Base-by-base conservation (phyloP, 2,888 invertebrate species). In the Diarsia brunnea region DNA sequence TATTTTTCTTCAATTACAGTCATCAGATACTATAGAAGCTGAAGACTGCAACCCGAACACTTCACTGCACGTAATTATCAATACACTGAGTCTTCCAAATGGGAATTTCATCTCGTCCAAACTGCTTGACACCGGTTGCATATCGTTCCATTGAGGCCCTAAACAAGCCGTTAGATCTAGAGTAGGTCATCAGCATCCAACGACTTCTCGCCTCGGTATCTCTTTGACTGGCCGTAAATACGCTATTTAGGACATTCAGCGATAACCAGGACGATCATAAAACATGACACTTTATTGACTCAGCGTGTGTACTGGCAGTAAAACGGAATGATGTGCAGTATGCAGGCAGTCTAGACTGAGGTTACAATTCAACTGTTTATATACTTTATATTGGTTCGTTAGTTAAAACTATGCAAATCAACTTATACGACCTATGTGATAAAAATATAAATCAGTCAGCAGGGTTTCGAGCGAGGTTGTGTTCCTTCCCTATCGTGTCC, bases 261-360 rank as follows among this genome's bases (percentile, higher is more conserved):
- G 78, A 73, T 77, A 77, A 51, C 38, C 12, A 61, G 68, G 68
- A 65, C 68, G 70, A 49, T 70, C 64, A 65, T 82, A 73, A 70
- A 82, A 73, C 55, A 51, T 60, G 60, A 70, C 78, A 58, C 16
- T 85, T 73, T 69, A 83, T 82, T 82, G 73, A 61, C 70, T 69
- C 60, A 82, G 43, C 67, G 19, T 53, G 31, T 31, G 69, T 69
- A 69, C 43, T 31, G 58, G 16, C 10, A 16, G 21, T 69, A 16
- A 51, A 73, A 73, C 16, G 5, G 21, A 16, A 27, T 31, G 11
- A 38, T 84, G 0, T 68, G 14, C 27, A 63, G 58, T 31, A 60
- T 27, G 16, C 27, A 8, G 24, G 31, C 38, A n/a, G 27, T 19
- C 69, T 47, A 10, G 10, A 63, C 24, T 19, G 12, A 5, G 8